Base-by-base conservation (phyloP, 2,888 invertebrate species). In the Tiliacea aurago region DNA sequence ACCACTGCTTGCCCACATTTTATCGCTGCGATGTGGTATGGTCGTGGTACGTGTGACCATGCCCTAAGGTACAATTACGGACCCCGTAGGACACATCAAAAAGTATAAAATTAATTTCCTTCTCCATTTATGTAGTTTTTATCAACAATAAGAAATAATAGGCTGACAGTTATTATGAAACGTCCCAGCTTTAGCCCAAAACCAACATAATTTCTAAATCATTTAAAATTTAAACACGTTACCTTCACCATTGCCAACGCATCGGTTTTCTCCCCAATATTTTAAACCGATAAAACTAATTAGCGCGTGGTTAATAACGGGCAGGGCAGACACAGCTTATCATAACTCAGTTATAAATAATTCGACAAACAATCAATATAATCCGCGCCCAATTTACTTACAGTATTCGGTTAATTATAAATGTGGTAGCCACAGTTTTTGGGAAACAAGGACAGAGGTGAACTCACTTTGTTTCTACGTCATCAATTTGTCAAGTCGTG, bases 361-460 rank as follows among this genome's bases (percentile, higher is more conserved):
- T 84, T 83, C 66, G n/a, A n/a, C 70, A 68, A 70, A 83, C 83
- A 85, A 84, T 84, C 78, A 83, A 81, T 84, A 70, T 86, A 83
- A 81, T 78, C 78, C 78, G 62, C 61, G 72, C 75, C 75, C 76
- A 85, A 86, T 86, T 86, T 86, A 84, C 84, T 85, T 83, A 81
- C 83, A 65, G 63, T 65, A 65, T 61, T 66, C 70, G 61, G 84
- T 85, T 86, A 86, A 86, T 85, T 86, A 85, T 84, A 61, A 59
- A 62, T 51, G 56, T 55, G 28, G 59, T 23, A 4, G n/a, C 81
- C 81, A 84, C 59, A 0, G 4, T n/a, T 75, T 70, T 62, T n/a
- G 0, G 3, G 6, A 4, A 55, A 2, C 6, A 11, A 11, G 72
- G 59, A 63, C 41, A 41, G 0, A n/a, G 13, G 18, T 11, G 33